Percentiles rank a stretch among this genome's conserved stretches.
phyloP scores from a whole-genome alignment of 2,797 vertebrate species.

The Lacerta bilineata region DNA sequence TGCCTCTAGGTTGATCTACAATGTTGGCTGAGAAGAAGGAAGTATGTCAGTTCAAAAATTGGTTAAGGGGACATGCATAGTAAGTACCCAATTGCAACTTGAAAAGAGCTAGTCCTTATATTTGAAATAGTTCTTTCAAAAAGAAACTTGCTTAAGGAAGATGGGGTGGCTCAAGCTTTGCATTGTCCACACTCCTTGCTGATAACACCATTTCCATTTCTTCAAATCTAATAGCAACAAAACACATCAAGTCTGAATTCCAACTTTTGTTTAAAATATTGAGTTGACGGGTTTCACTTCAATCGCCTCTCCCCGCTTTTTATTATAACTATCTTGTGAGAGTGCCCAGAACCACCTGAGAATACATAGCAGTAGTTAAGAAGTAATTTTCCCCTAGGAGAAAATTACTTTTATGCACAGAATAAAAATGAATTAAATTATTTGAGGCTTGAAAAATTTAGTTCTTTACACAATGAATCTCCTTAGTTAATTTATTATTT shows the following conservation, averaged over 20 bases:
- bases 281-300: conserved; percentile 63
- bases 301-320: conserved; percentile 59
- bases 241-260: conserved; percentile 38
- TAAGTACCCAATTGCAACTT: background rate
- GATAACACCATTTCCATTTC: conserved; percentile 8
- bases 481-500: conserved; percentile 76
- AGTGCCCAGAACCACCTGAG: conserved; percentile 59
- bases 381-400: conserved; percentile 65
- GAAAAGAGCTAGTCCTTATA: background rate
- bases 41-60: background rate
- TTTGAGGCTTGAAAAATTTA: conserved; percentile 71
- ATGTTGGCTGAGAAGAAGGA: background rate
- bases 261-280: conserved; percentile 50
- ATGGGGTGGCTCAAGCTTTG: conserved; percentile 2
- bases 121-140: conserved; percentile 13
- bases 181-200: background rate
- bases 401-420: conserved; percentile 72
- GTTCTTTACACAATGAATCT: conserved; percentile 72
- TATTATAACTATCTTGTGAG: conserved; percentile 63
- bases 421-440: conserved; percentile 76
- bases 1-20: background rate
- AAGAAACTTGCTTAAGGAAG: background rate
- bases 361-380: conserved; percentile 73
- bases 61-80: background rate
- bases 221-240: conserved; percentile 21